These are phyloP conservation scores for Mythimna pallens DNA, from an alignment of 2,888 invertebrate genomes.

Conservation along the genomic window DNA sequence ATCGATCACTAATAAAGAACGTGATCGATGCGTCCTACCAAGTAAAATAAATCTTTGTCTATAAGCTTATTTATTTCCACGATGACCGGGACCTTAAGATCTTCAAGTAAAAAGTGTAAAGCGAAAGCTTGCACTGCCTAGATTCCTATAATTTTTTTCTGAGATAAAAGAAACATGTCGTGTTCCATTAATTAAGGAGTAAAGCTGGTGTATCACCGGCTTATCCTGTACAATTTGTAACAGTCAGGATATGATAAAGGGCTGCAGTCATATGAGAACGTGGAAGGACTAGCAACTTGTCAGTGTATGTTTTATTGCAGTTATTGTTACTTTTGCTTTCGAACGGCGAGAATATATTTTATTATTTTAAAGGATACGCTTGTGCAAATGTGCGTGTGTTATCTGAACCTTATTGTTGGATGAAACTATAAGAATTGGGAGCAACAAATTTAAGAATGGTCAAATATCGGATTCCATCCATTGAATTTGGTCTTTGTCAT, in stretches of 20 bases:
- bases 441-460: neutral
- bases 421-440: neutral
- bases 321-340: conserved; percentile 30
- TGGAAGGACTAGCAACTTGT: conserved; percentile 35
- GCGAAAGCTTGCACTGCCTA: conserved; percentile 5
- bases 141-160: neutral
- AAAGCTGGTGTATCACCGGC: conserved; percentile 24
- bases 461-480: no score
- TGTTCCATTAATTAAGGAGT: conserved; percentile 48
- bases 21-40: no score
- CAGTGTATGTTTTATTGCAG: conserved; percentile 46
- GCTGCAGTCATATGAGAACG: conserved; percentile 14
- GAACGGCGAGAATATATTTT: conserved; percentile 12
- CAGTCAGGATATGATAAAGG: conserved; percentile 52
- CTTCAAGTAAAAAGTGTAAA: neutral
- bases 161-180: conserved; percentile 35
- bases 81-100: neutral
- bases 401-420: neutral
- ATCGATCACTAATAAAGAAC: no score
- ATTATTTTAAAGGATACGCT: neutral
- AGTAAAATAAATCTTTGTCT: neutral
- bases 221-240: conserved; percentile 53
- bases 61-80: neutral
- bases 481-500: no score
- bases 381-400: neutral